These are phyloP conservation scores for Eulemur albifrons DNA, from an alignment of 2,797 vertebrate genomes.

Conservation along the genomic window DNA sequence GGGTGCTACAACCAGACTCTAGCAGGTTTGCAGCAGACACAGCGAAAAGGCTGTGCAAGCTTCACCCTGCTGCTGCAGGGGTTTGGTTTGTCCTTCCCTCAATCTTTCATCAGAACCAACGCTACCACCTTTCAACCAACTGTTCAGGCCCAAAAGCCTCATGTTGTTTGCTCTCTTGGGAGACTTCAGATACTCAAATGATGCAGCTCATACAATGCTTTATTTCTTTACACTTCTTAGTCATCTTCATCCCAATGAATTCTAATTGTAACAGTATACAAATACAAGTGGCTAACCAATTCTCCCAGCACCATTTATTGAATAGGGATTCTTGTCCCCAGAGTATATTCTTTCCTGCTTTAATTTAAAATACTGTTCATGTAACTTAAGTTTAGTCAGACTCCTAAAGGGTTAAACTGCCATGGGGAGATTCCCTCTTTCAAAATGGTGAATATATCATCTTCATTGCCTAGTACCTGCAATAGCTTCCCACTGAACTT, in stretches of 20 bases:
- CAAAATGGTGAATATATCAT: neutral
- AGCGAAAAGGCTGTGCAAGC: neutral
- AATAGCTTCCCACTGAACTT: neutral
- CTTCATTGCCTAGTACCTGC: neutral
- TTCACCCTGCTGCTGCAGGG: neutral
- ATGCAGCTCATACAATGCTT: neutral
- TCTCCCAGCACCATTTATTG: too few relatives aligned
- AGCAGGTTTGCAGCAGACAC: neutral
- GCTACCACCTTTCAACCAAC: neutral
- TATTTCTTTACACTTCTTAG: neutral
- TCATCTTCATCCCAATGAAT: neutral
- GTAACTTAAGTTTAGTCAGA: neutral
- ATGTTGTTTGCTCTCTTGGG: neutral
- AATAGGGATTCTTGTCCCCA: too few relatives aligned
- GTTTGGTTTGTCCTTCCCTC: neutral
- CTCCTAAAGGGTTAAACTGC: neutral
- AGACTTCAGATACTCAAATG: neutral
- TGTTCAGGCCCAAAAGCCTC: neutral
- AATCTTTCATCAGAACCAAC: neutral
- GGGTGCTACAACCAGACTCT: neutral
- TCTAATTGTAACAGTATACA: neutral
- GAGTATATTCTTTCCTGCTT: too few relatives aligned
- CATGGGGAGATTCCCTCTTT: neutral
- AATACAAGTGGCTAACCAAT: too few relatives aligned
- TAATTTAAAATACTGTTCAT: neutral